Percentiles rank a stretch among this genome's conserved stretches.
Evolutionary conservation across 1,140 invertebrate species (phyloP).

Genomic region (Cydia amplana): DNA sequence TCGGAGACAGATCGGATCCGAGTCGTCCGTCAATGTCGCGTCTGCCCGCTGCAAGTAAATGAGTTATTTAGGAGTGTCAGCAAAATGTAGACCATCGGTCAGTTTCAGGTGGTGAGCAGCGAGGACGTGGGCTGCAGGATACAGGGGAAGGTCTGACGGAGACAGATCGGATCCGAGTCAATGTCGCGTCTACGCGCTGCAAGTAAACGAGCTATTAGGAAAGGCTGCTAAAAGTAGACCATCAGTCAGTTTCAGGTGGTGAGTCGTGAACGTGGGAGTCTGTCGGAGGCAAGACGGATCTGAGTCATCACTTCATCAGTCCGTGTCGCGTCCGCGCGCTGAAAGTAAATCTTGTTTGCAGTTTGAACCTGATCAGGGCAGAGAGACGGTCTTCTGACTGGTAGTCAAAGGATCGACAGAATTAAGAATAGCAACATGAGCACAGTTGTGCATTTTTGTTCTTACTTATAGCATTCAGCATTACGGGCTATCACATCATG

Average conservation of each 20-base stretch:
- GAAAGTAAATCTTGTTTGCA: no score
- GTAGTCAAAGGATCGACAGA: neutral
- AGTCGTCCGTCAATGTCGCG: conserved; percentile 53
- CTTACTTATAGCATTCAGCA: no score
- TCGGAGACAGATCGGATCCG: conserved; percentile 63
- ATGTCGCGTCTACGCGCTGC: no score
- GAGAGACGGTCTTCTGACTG: neutral
- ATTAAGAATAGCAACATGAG: no score
- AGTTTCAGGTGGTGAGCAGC: conserved; percentile 54
- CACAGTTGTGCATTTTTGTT: no score
- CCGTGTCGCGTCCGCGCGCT: no score
- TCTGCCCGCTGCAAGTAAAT: conserved; percentile 50
- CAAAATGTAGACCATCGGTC: conserved; percentile 40
- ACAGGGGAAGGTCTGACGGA: conserved; percentile 62
- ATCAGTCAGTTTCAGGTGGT: conserved; percentile 55
- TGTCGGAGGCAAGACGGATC: conserved; percentile 61
- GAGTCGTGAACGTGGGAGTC: conserved; percentile 55
- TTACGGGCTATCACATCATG: no score
- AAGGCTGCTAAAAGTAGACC: neutral
- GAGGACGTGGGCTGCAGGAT: conserved; percentile 62
- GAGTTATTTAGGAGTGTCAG: no score
- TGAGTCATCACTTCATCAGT: conserved; percentile 40
- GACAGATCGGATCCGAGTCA: conserved; percentile 63
- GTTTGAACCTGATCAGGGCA: no score
- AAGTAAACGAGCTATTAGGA: no score